Conservation (phyloP, 1,140 invertebrate genomes). For the silkworm (Bombyx mori) region ASM3026992v2 NC_085130.1:12120001-12120500, state of each 20-base stretch:
- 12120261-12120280: slow-evolving; percentile 45
- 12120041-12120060: slow-evolving; percentile 14
- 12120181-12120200: slow-evolving; percentile 49
- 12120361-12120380: slow-evolving; percentile 23
- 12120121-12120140: slow-evolving; percentile 26
- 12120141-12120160: slow-evolving; percentile 36
- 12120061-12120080: slow-evolving; percentile 16
- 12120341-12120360: slow-evolving; percentile 11
- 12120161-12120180: slow-evolving; percentile 34
- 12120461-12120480: slow-evolving; percentile 18
- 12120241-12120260: slow-evolving; percentile 25
- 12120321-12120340: slow-evolving; percentile 13
- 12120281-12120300: slow-evolving; percentile 45
- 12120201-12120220: slow-evolving; percentile 13
- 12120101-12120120: slow-evolving; percentile 21
- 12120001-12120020: slow-evolving; percentile 7
- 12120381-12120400: slow-evolving; percentile 20
- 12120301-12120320: slow-evolving; percentile 29
- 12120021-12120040: slow-evolving; percentile 11
- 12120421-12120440: slow-evolving; percentile 24
- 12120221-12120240: slow-evolving; percentile 20
- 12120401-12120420: slow-evolving; percentile 23
- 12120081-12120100: slow-evolving; percentile 12
- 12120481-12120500: slow-evolving; percentile 16
- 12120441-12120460: slow-evolving; percentile 34